phyloP scores from a whole-genome alignment of 2,888 invertebrate species.

The Hydriomena furcata region DNA sequence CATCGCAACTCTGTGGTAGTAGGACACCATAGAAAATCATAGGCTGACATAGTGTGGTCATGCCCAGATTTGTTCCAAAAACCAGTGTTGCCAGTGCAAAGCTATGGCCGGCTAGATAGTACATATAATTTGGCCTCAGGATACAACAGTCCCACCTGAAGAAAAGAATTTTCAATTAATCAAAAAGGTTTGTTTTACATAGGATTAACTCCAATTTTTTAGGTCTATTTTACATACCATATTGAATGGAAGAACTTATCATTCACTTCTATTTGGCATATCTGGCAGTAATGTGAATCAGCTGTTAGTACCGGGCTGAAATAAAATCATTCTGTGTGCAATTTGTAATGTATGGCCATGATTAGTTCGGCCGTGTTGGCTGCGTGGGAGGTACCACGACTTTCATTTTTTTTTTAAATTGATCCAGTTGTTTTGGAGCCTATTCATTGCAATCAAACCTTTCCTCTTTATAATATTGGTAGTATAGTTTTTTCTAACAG shows the following conservation, averaged over 20 bases:
- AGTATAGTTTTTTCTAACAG: no score
- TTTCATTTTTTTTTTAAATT: no score
- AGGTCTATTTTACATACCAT: conserved; percentile 86
- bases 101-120: conserved; percentile 87
- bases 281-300: conserved; percentile 90
- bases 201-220: no score
- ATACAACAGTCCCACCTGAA: conserved; percentile 93
- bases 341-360: background rate
- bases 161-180: conserved; percentile 22
- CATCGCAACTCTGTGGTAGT: conserved; percentile 92
- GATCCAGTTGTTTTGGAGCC: no score
- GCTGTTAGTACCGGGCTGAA: conserved; percentile 83
- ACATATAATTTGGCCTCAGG: conserved; percentile 89
- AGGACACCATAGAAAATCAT: conserved; percentile 87
- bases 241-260: conserved; percentile 91
- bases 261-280: conserved; percentile 92
- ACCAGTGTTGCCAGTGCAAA: conserved; percentile 86
- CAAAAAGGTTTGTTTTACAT: no score
- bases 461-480: no score
- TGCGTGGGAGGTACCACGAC: no score
- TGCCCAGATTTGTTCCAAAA: conserved; percentile 90
- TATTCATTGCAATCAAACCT: no score
- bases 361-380: no score
- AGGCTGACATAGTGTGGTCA: conserved; percentile 95
- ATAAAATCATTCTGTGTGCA: background rate